These are phyloP conservation scores for Aspidoscelis tigris DNA, from an alignment of 2,113 vertebrate species.

Conservation along the genomic window DNA sequence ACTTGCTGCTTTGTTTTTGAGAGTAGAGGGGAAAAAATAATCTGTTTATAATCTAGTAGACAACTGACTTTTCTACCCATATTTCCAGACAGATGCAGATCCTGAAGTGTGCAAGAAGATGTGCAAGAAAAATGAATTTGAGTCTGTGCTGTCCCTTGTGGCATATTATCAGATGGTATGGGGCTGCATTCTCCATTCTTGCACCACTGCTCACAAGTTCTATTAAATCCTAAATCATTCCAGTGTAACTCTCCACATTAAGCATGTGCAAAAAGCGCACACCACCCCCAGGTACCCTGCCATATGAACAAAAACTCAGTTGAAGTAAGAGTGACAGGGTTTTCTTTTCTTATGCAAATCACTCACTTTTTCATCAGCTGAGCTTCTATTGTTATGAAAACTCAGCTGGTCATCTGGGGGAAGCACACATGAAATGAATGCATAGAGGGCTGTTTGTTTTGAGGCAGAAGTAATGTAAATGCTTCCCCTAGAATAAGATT, in stretches of 20 bases:
- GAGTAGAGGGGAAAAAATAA: not conserved
- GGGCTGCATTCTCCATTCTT: constrained; percentile 8
- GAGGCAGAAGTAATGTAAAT: not conserved
- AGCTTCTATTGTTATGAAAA: too few species aligned
- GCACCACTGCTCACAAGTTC: not conserved
- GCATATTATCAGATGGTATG: constrained; percentile 98
- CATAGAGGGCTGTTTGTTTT: not conserved
- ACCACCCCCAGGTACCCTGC: too few species aligned
- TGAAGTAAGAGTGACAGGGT: too few species aligned
- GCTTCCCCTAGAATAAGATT: not conserved
- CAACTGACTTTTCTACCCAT: constrained; percentile 49
- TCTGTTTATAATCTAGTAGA: not conserved
- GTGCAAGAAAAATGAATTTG: constrained; percentile 90
- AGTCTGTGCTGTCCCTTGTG: constrained; percentile 91
- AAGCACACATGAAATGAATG: not conserved
- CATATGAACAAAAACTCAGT: too few species aligned
- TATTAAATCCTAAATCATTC: not conserved
- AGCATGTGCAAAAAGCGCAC: too few species aligned
- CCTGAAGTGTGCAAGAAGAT: constrained; percentile 97
- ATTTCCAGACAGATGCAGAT: constrained; percentile 93
- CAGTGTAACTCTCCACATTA: not conserved
- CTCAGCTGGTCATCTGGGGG: too few species aligned
- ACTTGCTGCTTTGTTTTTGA: not conserved
- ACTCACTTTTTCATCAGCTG: too few species aligned
- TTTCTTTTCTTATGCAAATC: too few species aligned